phyloP scores from a whole-genome alignment of 2,113 vertebrate species.

The Jaculus jaculus region DNA sequence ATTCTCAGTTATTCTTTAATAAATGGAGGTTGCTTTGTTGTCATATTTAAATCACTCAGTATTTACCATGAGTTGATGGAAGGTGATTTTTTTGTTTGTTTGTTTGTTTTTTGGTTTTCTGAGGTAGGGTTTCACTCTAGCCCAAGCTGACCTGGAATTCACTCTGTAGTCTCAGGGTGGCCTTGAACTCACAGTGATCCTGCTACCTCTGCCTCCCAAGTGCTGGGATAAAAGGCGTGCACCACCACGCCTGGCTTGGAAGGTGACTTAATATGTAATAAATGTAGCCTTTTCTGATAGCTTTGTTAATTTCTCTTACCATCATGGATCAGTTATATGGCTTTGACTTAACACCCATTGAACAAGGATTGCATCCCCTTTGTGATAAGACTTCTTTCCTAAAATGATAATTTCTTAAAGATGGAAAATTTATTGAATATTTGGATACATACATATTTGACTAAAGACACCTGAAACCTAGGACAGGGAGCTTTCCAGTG shows the following conservation, averaged over 20 bases:
- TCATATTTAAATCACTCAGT: background rate
- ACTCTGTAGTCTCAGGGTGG: no score
- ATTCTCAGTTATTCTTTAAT: slow-evolving; percentile 35
- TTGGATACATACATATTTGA: background rate
- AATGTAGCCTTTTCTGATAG: background rate
- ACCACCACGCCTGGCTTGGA: no score
- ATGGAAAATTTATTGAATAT: background rate
- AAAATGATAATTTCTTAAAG: slow-evolving; percentile 8
- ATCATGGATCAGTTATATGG: background rate
- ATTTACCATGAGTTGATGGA: background rate
- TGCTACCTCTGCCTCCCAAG: no score
- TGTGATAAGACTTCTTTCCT: background rate
- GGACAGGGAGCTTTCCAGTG: background rate
- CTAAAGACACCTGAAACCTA: background rate
- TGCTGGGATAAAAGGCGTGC: no score
- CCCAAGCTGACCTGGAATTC: no score
- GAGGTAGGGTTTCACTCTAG: no score
- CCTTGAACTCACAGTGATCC: no score
- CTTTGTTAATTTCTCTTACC: slow-evolving; percentile 26
- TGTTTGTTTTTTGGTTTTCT: no score
- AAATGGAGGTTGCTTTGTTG: background rate
- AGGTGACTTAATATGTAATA: background rate
- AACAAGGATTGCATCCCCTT: background rate
- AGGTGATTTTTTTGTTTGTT: no score
- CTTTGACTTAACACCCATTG: background rate